Percentiles rank a stretch among this genome's conserved stretches.
phyloP scores from a whole-genome alignment of 2,113 vertebrate species.

The Cynocephalus volans region DNA sequence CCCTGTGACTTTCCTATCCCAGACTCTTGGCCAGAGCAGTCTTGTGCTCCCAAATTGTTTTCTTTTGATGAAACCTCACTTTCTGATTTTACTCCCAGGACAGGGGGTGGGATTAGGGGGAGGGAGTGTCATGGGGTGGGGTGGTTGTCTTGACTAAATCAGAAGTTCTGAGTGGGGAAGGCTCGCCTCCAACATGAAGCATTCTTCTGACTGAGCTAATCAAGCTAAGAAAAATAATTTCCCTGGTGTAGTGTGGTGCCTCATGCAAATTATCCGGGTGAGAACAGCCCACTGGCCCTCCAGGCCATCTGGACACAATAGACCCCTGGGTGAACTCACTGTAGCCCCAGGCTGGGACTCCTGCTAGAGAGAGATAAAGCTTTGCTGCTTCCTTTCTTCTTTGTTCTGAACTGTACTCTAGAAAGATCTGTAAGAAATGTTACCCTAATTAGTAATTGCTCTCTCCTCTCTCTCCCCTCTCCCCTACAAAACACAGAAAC shows the following conservation, averaged over 20 bases:
- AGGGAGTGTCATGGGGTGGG: neutral
- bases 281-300: neutral
- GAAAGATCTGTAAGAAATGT: conserved; percentile 19
- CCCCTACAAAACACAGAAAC: neutral
- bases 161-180: neutral
- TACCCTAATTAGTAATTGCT: neutral
- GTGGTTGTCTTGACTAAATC: neutral
- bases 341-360: neutral
- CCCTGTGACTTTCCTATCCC: neutral
- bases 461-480: neutral
- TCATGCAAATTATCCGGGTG: neutral
- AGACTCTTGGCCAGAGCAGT: neutral
- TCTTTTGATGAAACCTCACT: neutral
- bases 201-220: neutral
- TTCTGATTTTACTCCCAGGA: neutral
- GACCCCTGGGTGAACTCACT: neutral
- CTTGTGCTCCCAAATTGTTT: neutral
- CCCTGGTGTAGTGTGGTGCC: neutral
- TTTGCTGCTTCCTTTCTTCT: conserved; percentile 27
- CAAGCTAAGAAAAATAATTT: conserved; percentile 6
- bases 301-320: neutral
- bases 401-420: conserved; percentile 53
- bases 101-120: neutral
- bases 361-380: conserved; percentile 47
- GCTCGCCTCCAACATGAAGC: neutral